Conservation (phyloP, 1,140 invertebrate genomes). For the Drosophila grimshawi region DNA sequence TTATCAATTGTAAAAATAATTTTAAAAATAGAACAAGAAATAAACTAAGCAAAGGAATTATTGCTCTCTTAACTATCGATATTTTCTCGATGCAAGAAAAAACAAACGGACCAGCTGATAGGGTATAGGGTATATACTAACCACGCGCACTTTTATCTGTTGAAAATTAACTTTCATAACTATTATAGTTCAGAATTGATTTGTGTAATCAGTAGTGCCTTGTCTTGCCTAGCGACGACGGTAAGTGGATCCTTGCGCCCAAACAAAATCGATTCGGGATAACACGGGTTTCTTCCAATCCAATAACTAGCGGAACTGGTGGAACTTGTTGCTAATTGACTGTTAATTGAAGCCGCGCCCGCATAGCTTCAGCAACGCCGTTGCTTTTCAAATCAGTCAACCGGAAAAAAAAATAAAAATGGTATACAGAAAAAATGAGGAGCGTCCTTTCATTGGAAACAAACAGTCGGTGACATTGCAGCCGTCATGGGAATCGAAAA, state of each 20-base stretch:
- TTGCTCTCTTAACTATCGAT: too few relatives aligned
- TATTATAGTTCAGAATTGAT: constrained; percentile 7
- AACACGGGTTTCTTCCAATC: constrained; percentile 1
- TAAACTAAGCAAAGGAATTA: too few relatives aligned
- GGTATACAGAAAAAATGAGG: constrained; percentile 42
- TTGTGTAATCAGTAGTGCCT: constrained; percentile 27
- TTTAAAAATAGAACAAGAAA: too few relatives aligned
- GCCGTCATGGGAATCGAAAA: constrained; percentile 66
- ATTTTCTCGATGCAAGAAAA: too few relatives aligned
- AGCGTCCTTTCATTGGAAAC: constrained; percentile 53
- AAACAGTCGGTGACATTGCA: constrained; percentile 57
- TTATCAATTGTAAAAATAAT: too few relatives aligned
- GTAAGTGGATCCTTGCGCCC: constrained; percentile 2
- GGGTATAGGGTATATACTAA: constrained; percentile 9
- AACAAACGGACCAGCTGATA: constrained; percentile 13
- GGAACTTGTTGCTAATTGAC: constrained; percentile 45
- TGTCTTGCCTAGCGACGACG: constrained; percentile 15
- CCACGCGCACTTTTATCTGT: constrained; percentile 21
- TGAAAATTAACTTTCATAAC: constrained; percentile 23
- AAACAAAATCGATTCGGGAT: not conserved
- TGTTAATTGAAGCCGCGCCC: constrained; percentile 48
- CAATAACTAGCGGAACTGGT: constrained; percentile 29
- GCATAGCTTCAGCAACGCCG: constrained; percentile 20
- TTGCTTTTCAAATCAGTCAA: constrained; percentile 20
- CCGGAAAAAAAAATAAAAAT: constrained; percentile 26